Percentiles rank a stretch among this genome's conserved stretches.
Evolutionary conservation across 2,113 vertebrate species (phyloP).

Genomic region (Indicator indicator): DNA sequence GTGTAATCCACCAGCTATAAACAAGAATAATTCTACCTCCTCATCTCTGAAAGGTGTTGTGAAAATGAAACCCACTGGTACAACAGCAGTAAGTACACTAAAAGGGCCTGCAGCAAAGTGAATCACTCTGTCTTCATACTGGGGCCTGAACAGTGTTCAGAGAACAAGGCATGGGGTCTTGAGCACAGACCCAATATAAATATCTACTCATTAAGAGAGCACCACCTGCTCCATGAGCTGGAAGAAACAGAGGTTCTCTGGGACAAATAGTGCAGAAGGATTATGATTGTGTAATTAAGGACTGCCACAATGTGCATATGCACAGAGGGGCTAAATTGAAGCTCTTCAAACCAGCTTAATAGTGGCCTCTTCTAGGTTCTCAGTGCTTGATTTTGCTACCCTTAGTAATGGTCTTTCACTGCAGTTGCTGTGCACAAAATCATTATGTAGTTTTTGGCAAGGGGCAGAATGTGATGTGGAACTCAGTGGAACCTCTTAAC

Average conservation of each 20-base stretch:
- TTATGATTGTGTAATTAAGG: slow-evolving; percentile 29
- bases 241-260: slow-evolving; percentile 2
- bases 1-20: not conserved
- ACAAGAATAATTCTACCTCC: not conserved
- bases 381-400: not conserved
- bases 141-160: not conserved
- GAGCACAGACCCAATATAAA: slow-evolving; percentile 21
- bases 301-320: not conserved
- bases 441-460: not conserved
- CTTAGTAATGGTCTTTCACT: not conserved
- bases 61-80: not conserved
- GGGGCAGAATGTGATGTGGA: not conserved
- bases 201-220: slow-evolving; percentile 5
- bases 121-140: not conserved
- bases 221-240: slow-evolving; percentile 26
- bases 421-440: not conserved
- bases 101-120: not conserved
- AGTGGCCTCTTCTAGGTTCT: not conserved
- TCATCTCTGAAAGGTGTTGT: not conserved
- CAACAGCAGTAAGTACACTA: not conserved
- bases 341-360: not conserved
- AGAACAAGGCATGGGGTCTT: not conserved
- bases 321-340: not conserved
- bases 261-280: not conserved
- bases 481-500: slow-evolving; percentile 4